A percentile compares a stretch with the other conserved stretches of the same genome.
Evolutionary conservation across 1,140 invertebrate species (phyloP).

Genomic region (Drosophila hydei): DNA sequence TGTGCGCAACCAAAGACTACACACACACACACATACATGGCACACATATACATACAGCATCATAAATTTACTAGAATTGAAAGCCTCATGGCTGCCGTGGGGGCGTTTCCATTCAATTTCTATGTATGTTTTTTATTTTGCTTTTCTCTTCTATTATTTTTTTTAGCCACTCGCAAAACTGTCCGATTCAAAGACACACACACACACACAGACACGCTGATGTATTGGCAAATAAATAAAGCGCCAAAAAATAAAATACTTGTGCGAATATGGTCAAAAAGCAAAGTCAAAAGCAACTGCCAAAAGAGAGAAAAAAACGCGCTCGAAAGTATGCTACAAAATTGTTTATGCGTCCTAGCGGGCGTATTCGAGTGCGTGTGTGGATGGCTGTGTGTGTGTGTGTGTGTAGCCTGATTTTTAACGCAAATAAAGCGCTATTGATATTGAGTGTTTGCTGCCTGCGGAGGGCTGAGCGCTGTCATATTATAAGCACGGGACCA

Average conservation of each 20-base stretch:
- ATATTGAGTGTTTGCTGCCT: constrained; percentile 51
- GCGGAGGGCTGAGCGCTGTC: constrained; percentile 41
- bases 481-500: constrained; percentile 61
- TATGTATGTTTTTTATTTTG: constrained; percentile 42
- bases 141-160: constrained; percentile 10
- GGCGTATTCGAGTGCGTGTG: not conserved
- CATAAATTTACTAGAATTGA: constrained; percentile 52
- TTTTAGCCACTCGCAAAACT: constrained; percentile 59
- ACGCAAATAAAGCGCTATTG: constrained; percentile 73
- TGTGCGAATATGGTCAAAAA: constrained; percentile 29
- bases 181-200: constrained; percentile 60
- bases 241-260: constrained; percentile 46
- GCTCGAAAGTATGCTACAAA: constrained; percentile 54
- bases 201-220: constrained; percentile 23
- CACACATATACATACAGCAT: constrained; percentile 11
- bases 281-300: constrained; percentile 32
- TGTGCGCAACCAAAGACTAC: constrained; percentile 18
- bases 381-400: constrained; percentile 4
- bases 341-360: constrained; percentile 16
- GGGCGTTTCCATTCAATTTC: constrained; percentile 62
- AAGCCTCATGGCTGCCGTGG: constrained; percentile 33
- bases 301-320: constrained; percentile 11
- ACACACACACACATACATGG: constrained; percentile 9
- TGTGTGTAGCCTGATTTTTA: constrained; percentile 40
- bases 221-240: constrained; percentile 54